These are phyloP conservation scores for Phoebastria nigripes DNA, from an alignment of 2,797 vertebrate species.

Conservation along the genomic window DNA sequence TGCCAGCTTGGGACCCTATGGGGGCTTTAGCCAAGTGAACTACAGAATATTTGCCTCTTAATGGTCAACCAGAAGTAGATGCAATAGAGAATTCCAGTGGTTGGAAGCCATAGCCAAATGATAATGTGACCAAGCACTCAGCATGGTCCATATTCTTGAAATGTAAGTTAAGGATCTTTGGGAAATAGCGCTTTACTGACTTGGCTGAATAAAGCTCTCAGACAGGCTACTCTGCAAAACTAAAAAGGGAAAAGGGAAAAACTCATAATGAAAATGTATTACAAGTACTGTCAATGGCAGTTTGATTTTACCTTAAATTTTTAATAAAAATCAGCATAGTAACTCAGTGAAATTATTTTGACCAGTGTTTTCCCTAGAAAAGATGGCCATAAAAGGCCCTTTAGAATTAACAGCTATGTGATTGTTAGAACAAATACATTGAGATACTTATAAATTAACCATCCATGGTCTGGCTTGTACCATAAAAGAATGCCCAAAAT, in stretches of 20 bases:
- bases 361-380: neutral
- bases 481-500: neutral
- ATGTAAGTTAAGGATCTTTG: slow-evolving; percentile 38
- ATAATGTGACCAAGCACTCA: neutral
- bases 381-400: neutral
- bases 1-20: slow-evolving; percentile 99
- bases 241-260: neutral
- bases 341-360: neutral
- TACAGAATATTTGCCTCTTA: neutral
- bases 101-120: slow-evolving; percentile 66
- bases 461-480: neutral
- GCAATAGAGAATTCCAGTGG: slow-evolving; percentile 61
- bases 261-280: neutral
- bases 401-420: neutral
- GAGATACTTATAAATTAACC: neutral
- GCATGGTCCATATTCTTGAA: slow-evolving; percentile 2
- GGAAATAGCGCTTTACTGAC: slow-evolving; percentile 54
- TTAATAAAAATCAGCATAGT: neutral
- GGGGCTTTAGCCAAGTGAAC: slow-evolving; percentile 87
- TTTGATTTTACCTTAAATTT: neutral
- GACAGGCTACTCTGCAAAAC: neutral
- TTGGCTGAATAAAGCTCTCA: slow-evolving; percentile 32
- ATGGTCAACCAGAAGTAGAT: slow-evolving; percentile 45
- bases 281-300: neutral
- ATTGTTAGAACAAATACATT: neutral